Evolutionary conservation across 1,140 invertebrate genomes (phyloP).

Genomic region (Philotrypesis tridentata): DNA sequence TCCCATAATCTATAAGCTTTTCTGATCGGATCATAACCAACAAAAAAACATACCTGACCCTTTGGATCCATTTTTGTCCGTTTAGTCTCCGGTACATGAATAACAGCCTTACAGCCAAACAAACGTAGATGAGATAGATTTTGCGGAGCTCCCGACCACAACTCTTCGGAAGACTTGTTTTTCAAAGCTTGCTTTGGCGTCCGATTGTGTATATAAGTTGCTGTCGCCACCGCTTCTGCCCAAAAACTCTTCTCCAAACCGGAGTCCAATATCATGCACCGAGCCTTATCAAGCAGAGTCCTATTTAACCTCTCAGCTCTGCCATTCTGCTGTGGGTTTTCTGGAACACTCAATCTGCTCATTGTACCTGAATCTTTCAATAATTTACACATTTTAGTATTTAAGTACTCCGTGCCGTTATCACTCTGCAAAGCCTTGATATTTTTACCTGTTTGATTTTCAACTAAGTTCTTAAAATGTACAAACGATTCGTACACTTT

Average conservation of each 20-base stretch:
- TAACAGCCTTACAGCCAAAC: background rate
- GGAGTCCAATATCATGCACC: background rate
- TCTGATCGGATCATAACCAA: background rate
- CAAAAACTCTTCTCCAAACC: background rate
- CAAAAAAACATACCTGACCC: background rate
- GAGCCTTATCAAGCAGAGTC: background rate
- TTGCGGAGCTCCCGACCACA: background rate
- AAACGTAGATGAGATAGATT: background rate
- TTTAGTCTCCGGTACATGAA: background rate
- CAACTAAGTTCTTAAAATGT: conserved; percentile 51
- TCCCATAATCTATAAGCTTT: background rate
- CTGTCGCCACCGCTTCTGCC: background rate
- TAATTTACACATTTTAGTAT: conserved; percentile 23
- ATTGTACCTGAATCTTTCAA: background rate
- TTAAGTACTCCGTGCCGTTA: conserved; percentile 56
- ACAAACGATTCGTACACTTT: conserved; percentile 43
- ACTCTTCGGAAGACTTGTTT: background rate
- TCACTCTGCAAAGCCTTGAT: conserved; percentile 50
- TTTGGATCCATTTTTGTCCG: background rate
- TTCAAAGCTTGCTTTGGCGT: background rate
- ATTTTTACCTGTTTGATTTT: conserved; percentile 55
- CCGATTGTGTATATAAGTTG: background rate
- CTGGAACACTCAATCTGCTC: background rate
- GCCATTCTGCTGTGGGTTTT: background rate
- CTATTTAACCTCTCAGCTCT: background rate